Base-by-base conservation (phyloP, 2,797 vertebrate species). In the Melanotaenia maccullochi region DNA sequence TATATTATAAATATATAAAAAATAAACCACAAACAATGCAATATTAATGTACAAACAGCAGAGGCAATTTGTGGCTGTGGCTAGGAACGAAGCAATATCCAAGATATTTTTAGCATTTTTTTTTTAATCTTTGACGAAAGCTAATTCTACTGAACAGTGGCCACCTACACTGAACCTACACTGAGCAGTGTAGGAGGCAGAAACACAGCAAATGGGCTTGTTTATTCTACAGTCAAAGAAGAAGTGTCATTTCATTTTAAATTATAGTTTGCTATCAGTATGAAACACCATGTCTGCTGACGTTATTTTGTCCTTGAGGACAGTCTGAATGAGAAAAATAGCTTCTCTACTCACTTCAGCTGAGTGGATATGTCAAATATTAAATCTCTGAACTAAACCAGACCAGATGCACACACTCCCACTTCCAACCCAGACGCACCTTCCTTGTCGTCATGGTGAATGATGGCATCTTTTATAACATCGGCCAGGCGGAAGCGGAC, bases 401-500 rank as follows among this genome's bases (percentile, higher is more conserved):
- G 20, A 60, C 51, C 51, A 59, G 7, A 58, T 55, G 5, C 5
- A 32, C 0, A 40, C n/a, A 16, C 16, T 51, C 5, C 20, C 0
- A 54, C 9, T 2, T 28, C 33, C 20, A 24, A 36, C 7, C 9
- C 0, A 35, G 51, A 63, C 42, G 36, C 70, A 99, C 97, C 97
- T 95, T 99, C 97, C 92, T 96, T 98, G 93, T 99, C 95, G 8
- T 98, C 94, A 0, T 96, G 96, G 68, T 92, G 94, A 63, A 95
- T 78, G 65, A 99, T 92, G 32, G 97, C 95, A 36, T 99, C 97
- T 86, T 96, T 96, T 16, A 97, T 76, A 88, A 95, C 84, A 47
- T 97, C 94, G 0, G 89, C 40, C 0, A 88, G 90, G 52, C 79
- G 60, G 79, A 99, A 99, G 65, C 9, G 92, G 71, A 98, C 92